These are phyloP conservation scores for Sebastes minor DNA, from an alignment of 2,797 vertebrate genomes.

Conservation along the genomic window DNA sequence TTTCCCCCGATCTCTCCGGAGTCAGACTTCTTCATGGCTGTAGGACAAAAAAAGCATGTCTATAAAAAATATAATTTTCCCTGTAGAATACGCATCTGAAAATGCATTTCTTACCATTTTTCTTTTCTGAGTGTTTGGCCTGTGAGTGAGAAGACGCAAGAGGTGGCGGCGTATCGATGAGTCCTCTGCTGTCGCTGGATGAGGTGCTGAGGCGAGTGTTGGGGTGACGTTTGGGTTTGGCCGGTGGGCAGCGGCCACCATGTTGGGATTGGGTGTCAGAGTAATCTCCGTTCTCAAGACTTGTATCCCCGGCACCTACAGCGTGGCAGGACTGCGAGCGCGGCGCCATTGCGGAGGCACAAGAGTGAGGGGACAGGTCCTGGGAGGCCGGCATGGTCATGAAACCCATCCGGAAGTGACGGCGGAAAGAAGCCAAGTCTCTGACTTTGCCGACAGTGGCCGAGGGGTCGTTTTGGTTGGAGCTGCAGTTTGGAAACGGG, in stretches of 20 bases:
- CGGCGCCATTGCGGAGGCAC: conserved; percentile 91
- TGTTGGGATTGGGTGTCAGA: conserved; percentile 80
- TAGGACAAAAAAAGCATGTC: not conserved
- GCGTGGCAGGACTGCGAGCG: conserved; percentile 95
- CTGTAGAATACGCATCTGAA: not conserved
- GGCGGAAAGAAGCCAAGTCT: conserved; percentile 91
- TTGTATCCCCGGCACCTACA: conserved; percentile 85
- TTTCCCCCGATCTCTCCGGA: conserved; percentile 81
- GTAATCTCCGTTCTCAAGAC: conserved; percentile 85
- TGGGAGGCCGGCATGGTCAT: conserved; percentile 96
- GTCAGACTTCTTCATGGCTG: conserved; percentile 88
- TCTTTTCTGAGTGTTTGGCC: conserved; percentile 80
- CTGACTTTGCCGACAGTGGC: conserved; percentile 87
- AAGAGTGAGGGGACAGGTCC: conserved; percentile 91
- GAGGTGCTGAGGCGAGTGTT: conserved; percentile 90
- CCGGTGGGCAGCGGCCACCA: conserved; percentile 83
- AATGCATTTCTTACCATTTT: conserved; percentile 70
- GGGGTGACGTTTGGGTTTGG: conserved; percentile 91
- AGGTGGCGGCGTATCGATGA: conserved; percentile 74
- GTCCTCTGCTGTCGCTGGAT: conserved; percentile 74
- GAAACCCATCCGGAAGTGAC: conserved; percentile 95
- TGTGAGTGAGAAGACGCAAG: conserved; percentile 71
- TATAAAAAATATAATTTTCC: not conserved
- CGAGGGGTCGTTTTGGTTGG: conserved; percentile 81
- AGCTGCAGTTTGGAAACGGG: conserved; percentile 57